A percentile compares a stretch with the other conserved stretches of the same genome.
These are phyloP conservation scores for Stictonetta naevosa DNA, from an alignment of 2,113 vertebrate species.

Conservation along the genomic window DNA sequence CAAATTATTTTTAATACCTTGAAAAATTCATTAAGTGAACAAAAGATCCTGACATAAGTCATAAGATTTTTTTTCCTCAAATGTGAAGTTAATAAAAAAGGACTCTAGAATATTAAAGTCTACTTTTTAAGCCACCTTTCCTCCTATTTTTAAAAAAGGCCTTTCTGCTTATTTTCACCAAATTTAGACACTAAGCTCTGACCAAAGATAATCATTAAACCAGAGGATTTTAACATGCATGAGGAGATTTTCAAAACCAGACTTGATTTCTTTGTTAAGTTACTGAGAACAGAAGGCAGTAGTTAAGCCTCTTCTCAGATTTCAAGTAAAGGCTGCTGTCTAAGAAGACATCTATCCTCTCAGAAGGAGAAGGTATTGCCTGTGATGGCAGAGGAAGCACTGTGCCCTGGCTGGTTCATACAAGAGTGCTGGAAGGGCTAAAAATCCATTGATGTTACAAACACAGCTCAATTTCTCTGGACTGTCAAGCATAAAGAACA, in stretches of 20 bases:
- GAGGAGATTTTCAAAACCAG: background rate
- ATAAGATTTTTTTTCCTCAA: slow-evolving; percentile 23
- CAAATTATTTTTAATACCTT: slow-evolving; percentile 71
- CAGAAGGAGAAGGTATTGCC: background rate
- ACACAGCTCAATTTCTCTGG: background rate
- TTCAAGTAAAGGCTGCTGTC: background rate
- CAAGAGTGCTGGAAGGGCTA: background rate
- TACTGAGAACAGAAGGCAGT: background rate
- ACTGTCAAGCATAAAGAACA: background rate
- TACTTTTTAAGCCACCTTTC: slow-evolving; percentile 31
- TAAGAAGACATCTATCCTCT: background rate
- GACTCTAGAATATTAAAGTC: slow-evolving; percentile 50
- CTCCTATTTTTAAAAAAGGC: slow-evolving; percentile 2
- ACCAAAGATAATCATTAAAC: slow-evolving; percentile 21
- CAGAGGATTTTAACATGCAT: background rate
- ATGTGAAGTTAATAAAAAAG: slow-evolving; percentile 57
- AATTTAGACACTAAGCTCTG: slow-evolving; percentile 44
- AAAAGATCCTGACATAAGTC: slow-evolving; percentile 69
- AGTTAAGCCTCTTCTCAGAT: background rate
- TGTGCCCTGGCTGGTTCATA: background rate
- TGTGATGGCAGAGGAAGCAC: background rate
- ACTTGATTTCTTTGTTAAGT: slow-evolving; percentile 3
- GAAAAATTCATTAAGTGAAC: slow-evolving; percentile 71
- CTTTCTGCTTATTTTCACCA: slow-evolving; percentile 42
- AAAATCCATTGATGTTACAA: background rate